Evolutionary conservation across 2,888 invertebrate species (phyloP).

Genomic region (Zaprionus obscuricornis): DNA sequence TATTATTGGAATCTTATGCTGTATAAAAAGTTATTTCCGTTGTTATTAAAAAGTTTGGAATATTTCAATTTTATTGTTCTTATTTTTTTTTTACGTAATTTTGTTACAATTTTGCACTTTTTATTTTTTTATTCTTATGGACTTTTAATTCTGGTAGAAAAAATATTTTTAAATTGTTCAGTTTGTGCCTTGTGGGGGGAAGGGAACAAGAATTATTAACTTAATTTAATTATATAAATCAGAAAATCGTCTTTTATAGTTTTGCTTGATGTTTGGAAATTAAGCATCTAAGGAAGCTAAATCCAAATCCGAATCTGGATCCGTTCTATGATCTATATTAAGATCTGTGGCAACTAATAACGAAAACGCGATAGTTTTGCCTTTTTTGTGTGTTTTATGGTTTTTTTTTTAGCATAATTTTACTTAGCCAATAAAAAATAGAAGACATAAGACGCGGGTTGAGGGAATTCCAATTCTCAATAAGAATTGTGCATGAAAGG

Average conservation of each 20-base stretch:
- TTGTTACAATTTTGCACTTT: conserved; percentile 39
- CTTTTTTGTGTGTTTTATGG: background rate
- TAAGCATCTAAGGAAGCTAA: conserved; percentile 29
- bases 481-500: too few relatives aligned
- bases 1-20: background rate
- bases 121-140: conserved; percentile 30
- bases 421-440: conserved; percentile 21
- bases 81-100: conserved; percentile 35
- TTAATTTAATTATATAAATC: conserved; percentile 35
- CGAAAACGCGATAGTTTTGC: too few relatives aligned
- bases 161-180: conserved; percentile 28
- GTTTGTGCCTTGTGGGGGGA: conserved; percentile 60
- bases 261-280: conserved; percentile 20
- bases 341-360: conserved; percentile 14
- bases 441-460: conserved; percentile 46
- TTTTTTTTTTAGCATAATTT: conserved; percentile 21
- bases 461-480: too few relatives aligned
- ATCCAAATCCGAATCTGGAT: too few relatives aligned
- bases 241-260: conserved; percentile 59
- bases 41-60: conserved; percentile 43
- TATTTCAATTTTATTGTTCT: conserved; percentile 57
- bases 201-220: conserved; percentile 53
- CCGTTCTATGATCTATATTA: too few relatives aligned
- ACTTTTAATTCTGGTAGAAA: conserved; percentile 44
- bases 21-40: background rate